phyloP scores from a whole-genome alignment of 2,888 invertebrate genomes.

The Mesochorus sp. region DNA sequence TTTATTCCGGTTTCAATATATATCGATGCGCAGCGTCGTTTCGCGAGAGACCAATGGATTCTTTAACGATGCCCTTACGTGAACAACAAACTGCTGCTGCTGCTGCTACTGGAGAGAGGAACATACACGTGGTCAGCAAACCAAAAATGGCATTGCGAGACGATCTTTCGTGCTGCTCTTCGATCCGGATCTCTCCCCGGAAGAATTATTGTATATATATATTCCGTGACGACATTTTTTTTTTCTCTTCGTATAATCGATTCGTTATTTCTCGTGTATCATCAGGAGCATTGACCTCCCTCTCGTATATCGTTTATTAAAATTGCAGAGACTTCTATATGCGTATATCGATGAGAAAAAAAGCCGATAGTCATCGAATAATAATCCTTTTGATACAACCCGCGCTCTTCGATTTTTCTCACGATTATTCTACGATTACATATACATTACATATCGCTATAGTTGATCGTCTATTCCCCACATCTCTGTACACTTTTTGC shows the following conservation, averaged over 20 bases:
- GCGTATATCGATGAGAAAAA: background rate
- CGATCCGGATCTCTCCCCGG: conserved; percentile 27
- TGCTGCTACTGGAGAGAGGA: conserved; percentile 10
- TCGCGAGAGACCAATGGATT: conserved; percentile 48
- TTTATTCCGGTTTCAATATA: conserved; percentile 48
- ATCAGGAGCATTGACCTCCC: background rate
- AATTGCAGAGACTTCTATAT: too few species aligned
- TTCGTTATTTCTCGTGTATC: background rate
- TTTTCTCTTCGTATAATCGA: background rate
- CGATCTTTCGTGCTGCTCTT: background rate
- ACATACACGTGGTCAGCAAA: conserved; percentile 23
- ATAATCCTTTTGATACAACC: background rate
- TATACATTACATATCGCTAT: background rate
- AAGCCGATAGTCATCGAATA: background rate
- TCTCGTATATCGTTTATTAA: too few species aligned
- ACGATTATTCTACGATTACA: conserved; percentile 16
- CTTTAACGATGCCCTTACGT: conserved; percentile 65
- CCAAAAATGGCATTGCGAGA: conserved; percentile 44
- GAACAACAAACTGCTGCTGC: conserved; percentile 44
- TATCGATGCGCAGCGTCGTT: conserved; percentile 41
- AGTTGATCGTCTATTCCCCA: conserved; percentile 30
- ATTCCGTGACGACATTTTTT: background rate
- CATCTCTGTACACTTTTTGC: conserved; percentile 39
- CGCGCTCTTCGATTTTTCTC: background rate
- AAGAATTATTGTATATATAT: background rate